Conservation (phyloP, 2,113 vertebrate species). For the Phycodurus eques region DNA sequence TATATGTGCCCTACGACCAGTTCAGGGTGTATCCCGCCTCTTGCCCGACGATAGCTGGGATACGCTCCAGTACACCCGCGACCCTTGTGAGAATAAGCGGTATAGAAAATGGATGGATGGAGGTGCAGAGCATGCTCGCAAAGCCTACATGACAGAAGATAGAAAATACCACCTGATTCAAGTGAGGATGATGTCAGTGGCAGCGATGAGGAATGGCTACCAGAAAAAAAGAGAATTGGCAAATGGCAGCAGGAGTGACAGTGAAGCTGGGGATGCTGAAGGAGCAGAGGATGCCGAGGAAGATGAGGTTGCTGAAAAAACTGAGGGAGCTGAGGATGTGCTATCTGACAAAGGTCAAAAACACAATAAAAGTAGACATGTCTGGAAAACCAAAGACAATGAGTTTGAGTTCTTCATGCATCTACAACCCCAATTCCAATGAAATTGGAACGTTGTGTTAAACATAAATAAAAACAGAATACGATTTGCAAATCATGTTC, state of each 20-base stretch:
- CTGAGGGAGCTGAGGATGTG: background rate
- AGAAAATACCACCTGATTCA: background rate
- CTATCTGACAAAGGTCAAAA: background rate
- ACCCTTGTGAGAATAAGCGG: too few species aligned
- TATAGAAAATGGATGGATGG: too few species aligned
- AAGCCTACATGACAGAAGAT: background rate
- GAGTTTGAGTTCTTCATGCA: background rate
- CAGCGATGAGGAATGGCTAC: background rate
- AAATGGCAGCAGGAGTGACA: background rate
- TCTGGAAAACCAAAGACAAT: conserved; percentile 5
- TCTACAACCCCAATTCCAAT: background rate
- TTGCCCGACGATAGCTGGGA: too few species aligned
- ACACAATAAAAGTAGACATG: background rate
- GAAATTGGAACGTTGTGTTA: too few species aligned
- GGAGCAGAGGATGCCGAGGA: background rate
- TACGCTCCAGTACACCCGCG: too few species aligned
- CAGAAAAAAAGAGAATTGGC: background rate
- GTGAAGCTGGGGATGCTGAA: background rate
- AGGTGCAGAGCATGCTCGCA: background rate
- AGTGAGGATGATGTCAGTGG: background rate
- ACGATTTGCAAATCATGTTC: too few species aligned
- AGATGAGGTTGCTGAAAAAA: background rate
- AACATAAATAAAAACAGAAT: too few species aligned
- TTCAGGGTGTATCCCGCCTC: too few species aligned
- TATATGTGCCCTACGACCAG: too few species aligned